Evolutionary conservation across 2,113 vertebrate genomes (phyloP), one percentile per base, ranked within the genome.

Genomic region (Hiodon alosoides): DNA sequence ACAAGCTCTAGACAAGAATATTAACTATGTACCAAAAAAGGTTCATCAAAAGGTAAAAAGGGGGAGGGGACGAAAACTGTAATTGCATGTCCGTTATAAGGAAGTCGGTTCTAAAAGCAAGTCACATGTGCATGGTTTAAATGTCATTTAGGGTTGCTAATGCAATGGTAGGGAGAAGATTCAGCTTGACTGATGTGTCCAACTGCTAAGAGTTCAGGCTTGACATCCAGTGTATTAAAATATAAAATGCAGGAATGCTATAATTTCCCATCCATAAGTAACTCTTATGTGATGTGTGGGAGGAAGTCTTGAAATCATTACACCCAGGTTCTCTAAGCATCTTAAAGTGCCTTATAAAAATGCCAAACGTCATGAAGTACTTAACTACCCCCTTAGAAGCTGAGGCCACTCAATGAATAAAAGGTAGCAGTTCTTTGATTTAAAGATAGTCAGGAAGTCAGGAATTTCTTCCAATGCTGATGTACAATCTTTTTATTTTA

Each of bases 61-160:
- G 13, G 17, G 47, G 17, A 13, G 64, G 48, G 67, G 50, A 54
- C 7, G 67, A 69, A 52, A 48, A 17, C 2, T 64, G 10, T 54
- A 2, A 8, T 31, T 4, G 51, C 82, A 83, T 80, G 80, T 77
- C 87, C 83, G 86, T 86, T 86, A 84, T 71, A 80, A 81, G 83
- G 79, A 87, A 90, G 88, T 90, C 87, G 89, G 84, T 81, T 85
- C 82, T 85, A 83, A 85, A 89, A 80, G 79, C 85, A 78, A 83
- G 77, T 77, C 78, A 86, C 85, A 81, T 86, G 86, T 84, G 81
- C 82, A 83, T 85, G 86, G 86, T 85, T 89, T 88, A 92, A 92
- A 92, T 92, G 90, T 90, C 91, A 92, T 81, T 89, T 87, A 90
- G 82, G 87, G 79, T 82, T 79, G 71, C 89, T 87, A 90, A 90